These are phyloP conservation scores for Spisula subtruncata DNA, from an alignment of 2,888 invertebrate species.

Conservation along the genomic window DNA sequence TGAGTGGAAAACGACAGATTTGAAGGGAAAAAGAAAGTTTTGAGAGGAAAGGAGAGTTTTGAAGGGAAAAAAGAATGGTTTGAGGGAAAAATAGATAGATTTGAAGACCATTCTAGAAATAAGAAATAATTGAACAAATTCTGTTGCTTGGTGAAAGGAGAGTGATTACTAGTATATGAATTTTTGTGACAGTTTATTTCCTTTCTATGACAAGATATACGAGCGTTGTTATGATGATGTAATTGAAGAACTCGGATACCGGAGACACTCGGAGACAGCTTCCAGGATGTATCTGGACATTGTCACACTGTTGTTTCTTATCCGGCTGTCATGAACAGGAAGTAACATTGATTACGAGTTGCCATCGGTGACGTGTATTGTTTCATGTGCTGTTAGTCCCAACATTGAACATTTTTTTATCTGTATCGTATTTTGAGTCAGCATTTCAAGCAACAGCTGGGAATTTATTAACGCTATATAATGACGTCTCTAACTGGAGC, in stretches of 20 bases:
- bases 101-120: not conserved
- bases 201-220: not conserved
- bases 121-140: not conserved
- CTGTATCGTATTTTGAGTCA: not conserved
- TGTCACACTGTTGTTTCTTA: not conserved
- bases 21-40: no score
- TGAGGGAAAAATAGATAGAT: no score
- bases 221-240: not conserved
- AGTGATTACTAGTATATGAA: not conserved
- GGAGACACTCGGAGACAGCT: not conserved
- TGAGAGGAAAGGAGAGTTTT: no score
- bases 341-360: not conserved
- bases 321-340: constrained; percentile 3
- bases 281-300: not conserved
- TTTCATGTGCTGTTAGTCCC: not conserved
- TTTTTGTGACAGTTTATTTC: not conserved
- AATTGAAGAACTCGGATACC: not conserved
- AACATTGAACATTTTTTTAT: not conserved
- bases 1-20: no score
- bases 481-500: not conserved
- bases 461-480: not conserved
- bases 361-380: not conserved
- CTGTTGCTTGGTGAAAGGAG: not conserved
- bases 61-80: no score
- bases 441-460: not conserved